Evolutionary conservation across 2,113 vertebrate species (phyloP).

Genomic region (Colossoma macropomum): DNA sequence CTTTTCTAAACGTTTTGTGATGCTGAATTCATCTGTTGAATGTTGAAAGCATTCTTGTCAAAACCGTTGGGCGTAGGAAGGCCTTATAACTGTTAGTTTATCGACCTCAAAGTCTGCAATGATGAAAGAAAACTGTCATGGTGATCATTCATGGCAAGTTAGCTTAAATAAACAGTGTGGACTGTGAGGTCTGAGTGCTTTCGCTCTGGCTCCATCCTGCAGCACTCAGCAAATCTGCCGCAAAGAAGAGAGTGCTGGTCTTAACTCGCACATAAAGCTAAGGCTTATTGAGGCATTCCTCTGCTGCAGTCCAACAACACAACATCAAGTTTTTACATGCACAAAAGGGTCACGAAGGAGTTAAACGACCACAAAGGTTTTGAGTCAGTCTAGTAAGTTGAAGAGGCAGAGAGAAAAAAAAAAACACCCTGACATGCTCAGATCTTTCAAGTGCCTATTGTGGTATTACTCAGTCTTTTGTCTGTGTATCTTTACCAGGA

Average conservation of each 20-base stretch:
- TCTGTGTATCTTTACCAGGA: conserved; percentile 77
- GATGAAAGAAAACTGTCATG: conserved; percentile 69
- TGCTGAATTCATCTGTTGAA: neutral
- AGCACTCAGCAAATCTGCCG: conserved; percentile 63
- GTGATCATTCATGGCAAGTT: conserved; percentile 72
- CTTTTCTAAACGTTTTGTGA: neutral
- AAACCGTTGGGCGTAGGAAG: neutral
- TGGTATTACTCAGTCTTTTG: conserved; percentile 1
- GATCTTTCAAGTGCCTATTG: neutral
- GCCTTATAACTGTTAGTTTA: neutral
- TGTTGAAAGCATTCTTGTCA: neutral
- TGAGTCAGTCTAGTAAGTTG: neutral
- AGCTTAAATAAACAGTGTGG: conserved; percentile 59
- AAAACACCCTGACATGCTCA: neutral
- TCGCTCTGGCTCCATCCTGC: conserved; percentile 46
- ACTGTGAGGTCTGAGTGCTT: conserved; percentile 38
- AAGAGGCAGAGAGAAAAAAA: neutral
- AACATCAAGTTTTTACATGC: conserved; percentile 2
- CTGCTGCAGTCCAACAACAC: conserved; percentile 18
- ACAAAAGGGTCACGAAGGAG: neutral
- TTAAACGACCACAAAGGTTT: neutral
- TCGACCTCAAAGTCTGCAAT: neutral
- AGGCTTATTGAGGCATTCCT: conserved; percentile 49
- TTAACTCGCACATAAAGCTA: conserved; percentile 53
- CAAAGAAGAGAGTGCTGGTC: conserved; percentile 46